Conservation (phyloP, 2,797 vertebrate genomes). For the Sus cebifrons region DNA sequence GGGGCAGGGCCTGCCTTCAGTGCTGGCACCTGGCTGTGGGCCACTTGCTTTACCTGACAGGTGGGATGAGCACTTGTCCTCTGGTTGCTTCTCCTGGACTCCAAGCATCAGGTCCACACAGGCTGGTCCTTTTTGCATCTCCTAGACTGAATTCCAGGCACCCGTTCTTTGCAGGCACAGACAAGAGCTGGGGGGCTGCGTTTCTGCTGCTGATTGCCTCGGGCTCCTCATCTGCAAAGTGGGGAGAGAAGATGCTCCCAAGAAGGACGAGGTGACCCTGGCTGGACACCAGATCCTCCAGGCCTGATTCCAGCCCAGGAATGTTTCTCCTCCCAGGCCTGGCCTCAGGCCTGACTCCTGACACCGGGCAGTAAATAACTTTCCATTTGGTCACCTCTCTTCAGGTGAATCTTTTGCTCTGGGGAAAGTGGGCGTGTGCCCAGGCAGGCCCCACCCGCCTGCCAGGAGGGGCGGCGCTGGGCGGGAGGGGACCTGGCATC, state of each 20-base stretch:
- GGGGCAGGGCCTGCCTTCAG: background rate
- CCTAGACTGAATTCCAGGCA: constrained; percentile 6
- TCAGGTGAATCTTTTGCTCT: background rate
- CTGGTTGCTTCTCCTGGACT: background rate
- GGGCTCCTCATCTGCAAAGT: background rate
- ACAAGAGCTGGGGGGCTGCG: background rate
- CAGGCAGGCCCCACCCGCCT: background rate
- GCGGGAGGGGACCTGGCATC: background rate
- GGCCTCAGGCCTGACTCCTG: background rate
- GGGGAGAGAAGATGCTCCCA: background rate
- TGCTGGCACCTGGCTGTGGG: fast-evolving
- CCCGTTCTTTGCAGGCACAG: background rate
- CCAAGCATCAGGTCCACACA: background rate
- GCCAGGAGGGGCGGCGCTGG: background rate
- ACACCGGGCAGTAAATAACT: constrained; percentile 25
- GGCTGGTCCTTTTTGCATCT: background rate
- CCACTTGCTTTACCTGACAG: background rate
- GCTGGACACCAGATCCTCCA: background rate
- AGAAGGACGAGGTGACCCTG: background rate
- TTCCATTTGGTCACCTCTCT: background rate
- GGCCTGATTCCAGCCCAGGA: background rate
- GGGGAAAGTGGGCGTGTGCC: background rate
- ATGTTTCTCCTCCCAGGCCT: background rate
- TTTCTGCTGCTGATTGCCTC: background rate
- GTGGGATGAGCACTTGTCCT: background rate